Percentiles rank a stretch among this genome's conserved stretches.
phyloP scores from a whole-genome alignment of 1,140 invertebrate species.

The Hyposmocoma kahamanoa region DNA sequence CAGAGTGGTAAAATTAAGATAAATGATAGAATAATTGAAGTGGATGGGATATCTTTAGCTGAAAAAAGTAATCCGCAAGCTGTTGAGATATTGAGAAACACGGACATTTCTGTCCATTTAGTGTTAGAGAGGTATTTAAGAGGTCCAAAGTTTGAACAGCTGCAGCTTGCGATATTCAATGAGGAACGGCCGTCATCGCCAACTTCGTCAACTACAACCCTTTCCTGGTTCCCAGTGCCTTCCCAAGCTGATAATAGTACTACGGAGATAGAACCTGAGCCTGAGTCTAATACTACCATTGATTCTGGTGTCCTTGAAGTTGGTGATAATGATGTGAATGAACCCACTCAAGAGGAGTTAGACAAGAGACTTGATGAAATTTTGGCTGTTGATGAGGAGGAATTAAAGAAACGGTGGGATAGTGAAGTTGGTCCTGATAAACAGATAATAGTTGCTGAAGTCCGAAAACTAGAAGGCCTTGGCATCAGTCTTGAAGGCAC shows the following conservation, averaged over 20 bases:
- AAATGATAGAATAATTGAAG: slow-evolving; percentile 93
- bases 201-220: slow-evolving; percentile 82
- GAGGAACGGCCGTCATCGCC: slow-evolving; percentile 78
- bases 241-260: slow-evolving; percentile 75
- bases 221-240: slow-evolving; percentile 82
- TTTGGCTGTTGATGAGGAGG: slow-evolving; percentile 68
- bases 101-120: slow-evolving; percentile 86
- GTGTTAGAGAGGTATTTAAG: slow-evolving; percentile 89
- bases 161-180: slow-evolving; percentile 87
- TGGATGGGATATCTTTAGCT: slow-evolving; percentile 86
- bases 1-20: slow-evolving; percentile 90
- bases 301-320: slow-evolving; percentile 75
- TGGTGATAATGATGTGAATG: slow-evolving; percentile 57
- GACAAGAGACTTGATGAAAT: slow-evolving; percentile 75
- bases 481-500: slow-evolving; percentile 95
- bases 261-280: slow-evolving; percentile 77
- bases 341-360: slow-evolving; percentile 73
- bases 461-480: slow-evolving; percentile 89
- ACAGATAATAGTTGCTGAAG: slow-evolving; percentile 85
- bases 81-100: slow-evolving; percentile 88
- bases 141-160: slow-evolving; percentile 91
- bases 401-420: slow-evolving; percentile 81
- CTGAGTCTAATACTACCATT: slow-evolving; percentile 78
- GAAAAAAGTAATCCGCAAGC: slow-evolving; percentile 93
- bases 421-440: slow-evolving; percentile 81